These are phyloP conservation scores for Chironomus tentans DNA, from an alignment of 2,888 invertebrate species.

Conservation along the genomic window DNA sequence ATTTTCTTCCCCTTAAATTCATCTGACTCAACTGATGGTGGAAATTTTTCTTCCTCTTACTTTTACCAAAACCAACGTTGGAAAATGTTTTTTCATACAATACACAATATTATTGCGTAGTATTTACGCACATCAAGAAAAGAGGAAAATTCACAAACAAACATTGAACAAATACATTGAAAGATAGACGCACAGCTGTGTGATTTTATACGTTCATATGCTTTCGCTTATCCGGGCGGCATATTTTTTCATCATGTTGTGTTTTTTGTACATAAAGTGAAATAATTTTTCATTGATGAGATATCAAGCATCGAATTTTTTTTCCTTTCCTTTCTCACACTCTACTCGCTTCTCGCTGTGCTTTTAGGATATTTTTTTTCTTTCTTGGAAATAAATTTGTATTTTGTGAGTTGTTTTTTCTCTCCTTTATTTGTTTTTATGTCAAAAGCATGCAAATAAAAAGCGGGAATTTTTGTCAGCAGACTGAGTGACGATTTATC, in stretches of 20 bases:
- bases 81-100: background rate
- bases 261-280: no score
- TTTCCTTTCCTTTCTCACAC: background rate
- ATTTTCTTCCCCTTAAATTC: background rate
- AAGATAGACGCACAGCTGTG: background rate
- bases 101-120: background rate
- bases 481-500: no score
- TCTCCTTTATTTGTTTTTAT: background rate
- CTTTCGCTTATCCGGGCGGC: background rate
- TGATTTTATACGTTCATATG: background rate
- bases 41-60: no score
- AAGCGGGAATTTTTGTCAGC: background rate
- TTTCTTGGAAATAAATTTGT: background rate
- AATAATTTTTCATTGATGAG: no score
- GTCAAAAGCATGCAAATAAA: background rate
- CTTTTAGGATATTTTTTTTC: no score
- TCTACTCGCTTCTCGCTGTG: background rate
- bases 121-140: background rate
- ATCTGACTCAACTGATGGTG: no score
- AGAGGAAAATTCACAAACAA: background rate
- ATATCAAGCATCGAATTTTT: background rate
- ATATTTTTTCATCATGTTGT: no score
- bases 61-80: no score
- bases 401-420: background rate
- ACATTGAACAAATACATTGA: background rate